Conservation (phyloP, 2,113 vertebrate species). For the Nerophis ophidion region DNA sequence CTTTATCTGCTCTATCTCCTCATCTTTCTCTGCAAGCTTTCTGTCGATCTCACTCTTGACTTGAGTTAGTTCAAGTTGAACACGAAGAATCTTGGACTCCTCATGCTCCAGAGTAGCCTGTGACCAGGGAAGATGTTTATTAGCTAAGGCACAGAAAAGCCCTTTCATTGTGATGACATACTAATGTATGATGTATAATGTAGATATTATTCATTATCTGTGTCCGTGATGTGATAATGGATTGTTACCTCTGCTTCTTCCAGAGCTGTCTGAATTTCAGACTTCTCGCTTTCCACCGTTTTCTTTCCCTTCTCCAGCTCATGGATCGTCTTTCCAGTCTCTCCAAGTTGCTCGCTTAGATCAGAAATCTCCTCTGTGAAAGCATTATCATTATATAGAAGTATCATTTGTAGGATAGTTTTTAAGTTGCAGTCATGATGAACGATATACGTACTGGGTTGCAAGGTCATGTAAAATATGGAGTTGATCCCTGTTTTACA, state of each 20-base stretch:
- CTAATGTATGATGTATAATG: background rate
- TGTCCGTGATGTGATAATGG: background rate
- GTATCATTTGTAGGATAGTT: background rate
- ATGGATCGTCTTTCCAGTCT: conserved; percentile 80
- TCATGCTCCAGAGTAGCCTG: conserved; percentile 68
- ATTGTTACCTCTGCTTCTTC: conserved; percentile 78
- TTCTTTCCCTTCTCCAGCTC: conserved; percentile 88
- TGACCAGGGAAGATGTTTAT: conserved; percentile 11
- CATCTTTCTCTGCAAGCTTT: conserved; percentile 69
- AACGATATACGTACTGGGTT: background rate
- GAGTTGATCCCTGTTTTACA: background rate
- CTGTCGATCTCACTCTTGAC: conserved; percentile 69
- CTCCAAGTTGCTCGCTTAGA: conserved; percentile 67
- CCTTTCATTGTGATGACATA: background rate
- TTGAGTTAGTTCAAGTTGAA: conserved; percentile 69
- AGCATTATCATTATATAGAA: background rate
- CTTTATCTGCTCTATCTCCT: conserved; percentile 72
- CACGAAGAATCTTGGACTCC: conserved; percentile 68
- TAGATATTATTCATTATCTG: background rate
- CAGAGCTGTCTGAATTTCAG: conserved; percentile 80
- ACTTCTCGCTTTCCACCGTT: conserved; percentile 76
- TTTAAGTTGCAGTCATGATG: background rate
- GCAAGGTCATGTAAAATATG: background rate
- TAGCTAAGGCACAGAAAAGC: background rate
- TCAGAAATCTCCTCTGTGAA: conserved; percentile 76